Conservation (phyloP, 2,113 vertebrate genomes). For the Syngnathoides biaculeatus region DNA sequence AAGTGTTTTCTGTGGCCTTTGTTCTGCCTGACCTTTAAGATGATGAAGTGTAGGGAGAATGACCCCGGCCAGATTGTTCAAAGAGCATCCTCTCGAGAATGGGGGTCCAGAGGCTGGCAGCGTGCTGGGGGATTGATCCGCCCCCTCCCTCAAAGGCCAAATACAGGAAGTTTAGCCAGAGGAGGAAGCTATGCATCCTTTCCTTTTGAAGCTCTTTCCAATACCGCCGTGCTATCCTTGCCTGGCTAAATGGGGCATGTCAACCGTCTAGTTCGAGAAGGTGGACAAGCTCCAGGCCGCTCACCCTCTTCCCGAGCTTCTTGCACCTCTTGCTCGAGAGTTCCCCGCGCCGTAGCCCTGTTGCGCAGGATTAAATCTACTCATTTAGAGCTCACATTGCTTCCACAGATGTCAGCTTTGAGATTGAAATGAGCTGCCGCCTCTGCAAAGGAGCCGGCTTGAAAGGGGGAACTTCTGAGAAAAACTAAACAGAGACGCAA, state of each 20-base stretch:
- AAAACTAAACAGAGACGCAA: slow-evolving; percentile 50
- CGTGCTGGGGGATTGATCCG: slow-evolving; percentile 72
- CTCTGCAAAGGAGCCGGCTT: slow-evolving; percentile 67
- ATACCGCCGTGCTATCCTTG: slow-evolving; percentile 54
- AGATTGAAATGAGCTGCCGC: slow-evolving; percentile 76
- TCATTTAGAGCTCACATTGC: slow-evolving; percentile 69
- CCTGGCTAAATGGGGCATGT: slow-evolving; percentile 49
- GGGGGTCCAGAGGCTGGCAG: slow-evolving; percentile 57
- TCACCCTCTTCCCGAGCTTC: slow-evolving; percentile 27
- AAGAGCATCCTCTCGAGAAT: slow-evolving; percentile 66
- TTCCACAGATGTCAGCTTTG: slow-evolving; percentile 78
- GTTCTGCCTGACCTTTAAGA: slow-evolving; percentile 72
- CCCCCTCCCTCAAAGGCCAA: slow-evolving; percentile 71
- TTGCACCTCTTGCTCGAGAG: slow-evolving; percentile 35
- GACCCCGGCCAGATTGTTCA: slow-evolving; percentile 71
- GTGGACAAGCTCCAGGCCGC: slow-evolving; percentile 22
- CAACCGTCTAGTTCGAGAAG: background rate
- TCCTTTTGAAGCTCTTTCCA: slow-evolving; percentile 65
- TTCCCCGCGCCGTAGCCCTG: slow-evolving; percentile 57
- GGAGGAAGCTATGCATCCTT: slow-evolving; percentile 66
- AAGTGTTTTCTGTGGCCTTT: slow-evolving; percentile 64
- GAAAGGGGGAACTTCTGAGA: slow-evolving; percentile 60
- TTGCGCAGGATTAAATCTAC: slow-evolving; percentile 72
- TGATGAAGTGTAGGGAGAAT: slow-evolving; percentile 64
- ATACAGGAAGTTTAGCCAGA: slow-evolving; percentile 55